Percentiles rank a stretch among this genome's conserved stretches.
These are phyloP conservation scores for Epizoanthus ramosus DNA, from an alignment of 92 coral and sea anemone species.

Conservation along the genomic window DNA sequence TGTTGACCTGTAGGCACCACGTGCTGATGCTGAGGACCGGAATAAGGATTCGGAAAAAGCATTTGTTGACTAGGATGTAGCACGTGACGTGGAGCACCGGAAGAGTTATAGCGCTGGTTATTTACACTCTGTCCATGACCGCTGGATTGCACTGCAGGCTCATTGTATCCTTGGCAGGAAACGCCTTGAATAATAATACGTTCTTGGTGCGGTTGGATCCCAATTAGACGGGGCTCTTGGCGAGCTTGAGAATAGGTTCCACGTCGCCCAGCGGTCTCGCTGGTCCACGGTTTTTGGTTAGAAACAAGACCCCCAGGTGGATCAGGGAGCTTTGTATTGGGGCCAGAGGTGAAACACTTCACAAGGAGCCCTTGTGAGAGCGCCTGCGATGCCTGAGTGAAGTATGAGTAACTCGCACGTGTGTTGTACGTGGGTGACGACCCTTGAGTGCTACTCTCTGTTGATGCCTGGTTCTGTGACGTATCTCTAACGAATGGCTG, in stretches of 20 bases:
- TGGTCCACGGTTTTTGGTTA: slow-evolving; percentile 2
- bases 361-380: slow-evolving; percentile 15
- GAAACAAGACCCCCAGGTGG: neutral
- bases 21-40: slow-evolving; percentile 22
- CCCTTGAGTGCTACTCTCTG: slow-evolving; percentile 13
- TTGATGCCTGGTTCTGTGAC: neutral
- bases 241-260: slow-evolving; percentile 5
- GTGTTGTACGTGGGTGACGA: slow-evolving; percentile 3
- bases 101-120: neutral
- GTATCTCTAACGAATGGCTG: slow-evolving; percentile 9
- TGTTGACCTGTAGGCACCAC: neutral
- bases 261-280: neutral
- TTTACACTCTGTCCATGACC: slow-evolving; percentile 13
- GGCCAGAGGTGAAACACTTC: slow-evolving; percentile 10
- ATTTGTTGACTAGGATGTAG: slow-evolving; percentile 24
- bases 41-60: slow-evolving; percentile 17
- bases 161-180: slow-evolving; percentile 1
- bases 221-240: slow-evolving; percentile 23
- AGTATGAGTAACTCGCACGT: slow-evolving; percentile 12
- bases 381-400: slow-evolving; percentile 11
- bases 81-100: neutral
- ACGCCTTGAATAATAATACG: slow-evolving; percentile 15
- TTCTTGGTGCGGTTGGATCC: slow-evolving; percentile 34
- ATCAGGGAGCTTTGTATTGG: slow-evolving; percentile 11
- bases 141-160: slow-evolving; percentile 26